These are phyloP conservation scores for Meteorus sp. DNA, from an alignment of 1,140 invertebrate species.

Conservation along the genomic window DNA sequence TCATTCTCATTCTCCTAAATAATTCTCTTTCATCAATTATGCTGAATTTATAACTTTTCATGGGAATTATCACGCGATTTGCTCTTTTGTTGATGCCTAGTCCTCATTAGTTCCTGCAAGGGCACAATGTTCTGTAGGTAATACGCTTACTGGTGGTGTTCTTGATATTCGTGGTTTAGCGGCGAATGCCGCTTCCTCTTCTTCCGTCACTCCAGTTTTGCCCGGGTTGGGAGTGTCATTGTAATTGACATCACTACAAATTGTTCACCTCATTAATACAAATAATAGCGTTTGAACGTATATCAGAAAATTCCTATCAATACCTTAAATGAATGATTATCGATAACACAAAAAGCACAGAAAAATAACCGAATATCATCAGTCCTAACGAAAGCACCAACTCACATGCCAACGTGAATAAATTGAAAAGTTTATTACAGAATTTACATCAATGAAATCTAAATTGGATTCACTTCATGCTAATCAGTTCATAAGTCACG, in stretches of 20 bases:
- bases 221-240: too few relatives aligned
- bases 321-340: not conserved
- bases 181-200: slow-evolving; percentile 39
- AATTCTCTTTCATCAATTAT: too few relatives aligned
- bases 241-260: too few relatives aligned
- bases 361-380: not conserved
- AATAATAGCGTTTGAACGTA: not conserved
- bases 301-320: too few relatives aligned
- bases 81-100: not conserved
- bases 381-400: not conserved
- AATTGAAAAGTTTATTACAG: not conserved
- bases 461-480: not conserved
- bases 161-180: slow-evolving; percentile 45
- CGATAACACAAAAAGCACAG: slow-evolving; percentile 1
- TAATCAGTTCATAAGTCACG: not conserved
- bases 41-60: too few relatives aligned
- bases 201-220: too few relatives aligned
- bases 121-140: not conserved
- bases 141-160: slow-evolving; percentile 36
- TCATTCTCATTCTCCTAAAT: too few relatives aligned
- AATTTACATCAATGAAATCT: not conserved
- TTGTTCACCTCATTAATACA: too few relatives aligned
- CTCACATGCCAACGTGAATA: not conserved
- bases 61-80: too few relatives aligned
- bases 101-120: not conserved